phyloP scores from a whole-genome alignment of 92 coral and sea anemone genomes.

The Phymanthus crucifer region DNA sequence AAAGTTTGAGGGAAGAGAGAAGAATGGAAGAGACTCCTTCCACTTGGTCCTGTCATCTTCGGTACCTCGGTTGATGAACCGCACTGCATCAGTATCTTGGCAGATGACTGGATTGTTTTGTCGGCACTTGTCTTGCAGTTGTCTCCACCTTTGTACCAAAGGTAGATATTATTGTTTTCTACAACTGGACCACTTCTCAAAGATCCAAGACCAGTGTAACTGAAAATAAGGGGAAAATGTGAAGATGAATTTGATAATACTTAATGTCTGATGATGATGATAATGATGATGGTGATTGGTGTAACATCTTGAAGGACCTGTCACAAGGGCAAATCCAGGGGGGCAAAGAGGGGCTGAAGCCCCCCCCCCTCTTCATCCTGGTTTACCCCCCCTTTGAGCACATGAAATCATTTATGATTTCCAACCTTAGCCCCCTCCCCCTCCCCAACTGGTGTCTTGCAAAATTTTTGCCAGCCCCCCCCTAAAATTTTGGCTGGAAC shows the following conservation, averaged over 20 bases:
- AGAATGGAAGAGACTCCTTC: no score
- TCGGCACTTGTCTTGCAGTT: slow-evolving; percentile 27
- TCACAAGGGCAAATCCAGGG: no score
- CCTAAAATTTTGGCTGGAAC: no score
- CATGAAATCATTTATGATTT: no score
- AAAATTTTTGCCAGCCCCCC: no score
- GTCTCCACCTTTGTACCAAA: slow-evolving; percentile 65
- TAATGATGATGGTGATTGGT: background rate
- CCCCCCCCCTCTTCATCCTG: no score
- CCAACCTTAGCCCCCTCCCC: no score
- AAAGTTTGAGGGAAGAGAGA: no score
- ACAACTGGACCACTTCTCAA: slow-evolving; percentile 54
- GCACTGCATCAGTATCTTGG: slow-evolving; percentile 66
- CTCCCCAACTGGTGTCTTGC: no score
- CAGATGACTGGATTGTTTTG: slow-evolving; percentile 23
- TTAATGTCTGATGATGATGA: background rate
- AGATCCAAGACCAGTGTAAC: slow-evolving; percentile 54
- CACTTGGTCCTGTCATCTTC: background rate
- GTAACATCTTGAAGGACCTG: no score
- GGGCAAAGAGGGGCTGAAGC: no score
- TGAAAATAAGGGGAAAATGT: background rate
- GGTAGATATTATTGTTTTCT: slow-evolving; percentile 36
- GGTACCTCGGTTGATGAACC: slow-evolving; percentile 56
- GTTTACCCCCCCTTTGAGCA: no score
- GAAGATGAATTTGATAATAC: background rate